Percentiles rank a stretch among this genome's conserved stretches.
phyloP scores from a whole-genome alignment of 2,113 vertebrate genomes.

The Strix uralensis region DNA sequence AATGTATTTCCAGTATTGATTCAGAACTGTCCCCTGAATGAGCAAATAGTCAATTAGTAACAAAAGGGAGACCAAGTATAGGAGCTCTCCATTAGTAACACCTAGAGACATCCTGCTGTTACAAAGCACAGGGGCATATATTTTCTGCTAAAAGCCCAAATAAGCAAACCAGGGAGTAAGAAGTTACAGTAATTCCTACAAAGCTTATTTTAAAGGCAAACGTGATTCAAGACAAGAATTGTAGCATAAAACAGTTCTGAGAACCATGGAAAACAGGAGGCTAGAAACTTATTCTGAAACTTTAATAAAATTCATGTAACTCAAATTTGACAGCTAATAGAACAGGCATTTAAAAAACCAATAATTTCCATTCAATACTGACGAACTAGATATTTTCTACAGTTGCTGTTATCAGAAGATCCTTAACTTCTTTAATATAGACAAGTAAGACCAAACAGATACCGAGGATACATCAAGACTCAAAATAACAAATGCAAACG shows the following conservation, averaged over 20 bases:
- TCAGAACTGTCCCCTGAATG: not conserved
- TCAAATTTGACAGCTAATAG: not conserved
- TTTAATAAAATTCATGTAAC: not conserved
- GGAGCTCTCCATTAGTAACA: not conserved
- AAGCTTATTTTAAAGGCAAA: not conserved
- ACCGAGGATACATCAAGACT: not conserved
- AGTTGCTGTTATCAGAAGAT: not conserved
- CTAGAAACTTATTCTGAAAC: not conserved
- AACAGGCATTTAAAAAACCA: not conserved
- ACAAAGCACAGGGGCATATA: not conserved
- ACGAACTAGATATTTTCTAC: not conserved
- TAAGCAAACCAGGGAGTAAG: not conserved
- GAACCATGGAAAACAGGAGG: not conserved
- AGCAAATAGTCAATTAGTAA: not conserved
- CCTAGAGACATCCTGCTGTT: not conserved
- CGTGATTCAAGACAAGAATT: not conserved
- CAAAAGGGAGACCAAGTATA: not conserved
- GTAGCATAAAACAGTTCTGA: not conserved
- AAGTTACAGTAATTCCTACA: not conserved
- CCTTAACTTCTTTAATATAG: not conserved
- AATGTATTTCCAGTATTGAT: not conserved
- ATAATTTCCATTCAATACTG: not conserved
- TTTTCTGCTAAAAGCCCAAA: not conserved
- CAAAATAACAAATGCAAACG: not conserved
- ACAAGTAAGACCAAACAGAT: not conserved